Conservation (phyloP, 2,888 invertebrate genomes). For the Osedax fenrisi region DNA sequence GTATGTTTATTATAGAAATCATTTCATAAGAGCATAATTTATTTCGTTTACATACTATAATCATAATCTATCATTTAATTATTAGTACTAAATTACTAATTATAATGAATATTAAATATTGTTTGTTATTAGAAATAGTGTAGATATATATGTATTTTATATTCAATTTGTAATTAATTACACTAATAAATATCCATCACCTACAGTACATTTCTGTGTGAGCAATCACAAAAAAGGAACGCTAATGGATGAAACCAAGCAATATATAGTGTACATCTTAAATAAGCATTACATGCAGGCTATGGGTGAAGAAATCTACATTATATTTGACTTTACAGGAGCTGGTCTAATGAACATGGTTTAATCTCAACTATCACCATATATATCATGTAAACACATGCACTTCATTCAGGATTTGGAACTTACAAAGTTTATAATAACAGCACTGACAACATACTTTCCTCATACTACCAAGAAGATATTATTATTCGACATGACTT, state of each 20-base stretch:
- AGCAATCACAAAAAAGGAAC: slow-evolving; percentile 68
- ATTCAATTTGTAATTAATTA: too few species aligned
- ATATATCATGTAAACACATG: background rate
- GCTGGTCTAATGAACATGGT: slow-evolving; percentile 70
- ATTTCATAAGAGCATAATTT: too few species aligned
- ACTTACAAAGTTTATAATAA: slow-evolving; percentile 71
- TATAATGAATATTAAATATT: too few species aligned
- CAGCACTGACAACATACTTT: slow-evolving; percentile 73
- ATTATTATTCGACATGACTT: slow-evolving; percentile 79
- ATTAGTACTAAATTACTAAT: too few species aligned
- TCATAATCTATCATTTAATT: too few species aligned
- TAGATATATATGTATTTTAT: too few species aligned
- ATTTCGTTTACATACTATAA: too few species aligned
- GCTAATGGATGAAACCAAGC: slow-evolving; percentile 57
- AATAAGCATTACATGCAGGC: slow-evolving; percentile 55
- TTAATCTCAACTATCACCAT: slow-evolving; percentile 25
- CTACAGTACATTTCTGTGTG: slow-evolving; percentile 64
- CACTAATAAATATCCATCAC: too few species aligned
- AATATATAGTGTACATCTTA: slow-evolving; percentile 72
- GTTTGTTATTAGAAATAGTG: too few species aligned
- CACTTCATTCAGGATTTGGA: slow-evolving; percentile 86
- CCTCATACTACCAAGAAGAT: slow-evolving; percentile 69
- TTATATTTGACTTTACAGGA: slow-evolving; percentile 80
- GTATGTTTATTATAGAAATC: too few species aligned
- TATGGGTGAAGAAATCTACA: slow-evolving; percentile 62